A percentile compares a stretch with the other conserved stretches of the same genome.
Evolutionary conservation across 1,140 invertebrate genomes (phyloP).

Genomic region (Bombus breviceps): DNA sequence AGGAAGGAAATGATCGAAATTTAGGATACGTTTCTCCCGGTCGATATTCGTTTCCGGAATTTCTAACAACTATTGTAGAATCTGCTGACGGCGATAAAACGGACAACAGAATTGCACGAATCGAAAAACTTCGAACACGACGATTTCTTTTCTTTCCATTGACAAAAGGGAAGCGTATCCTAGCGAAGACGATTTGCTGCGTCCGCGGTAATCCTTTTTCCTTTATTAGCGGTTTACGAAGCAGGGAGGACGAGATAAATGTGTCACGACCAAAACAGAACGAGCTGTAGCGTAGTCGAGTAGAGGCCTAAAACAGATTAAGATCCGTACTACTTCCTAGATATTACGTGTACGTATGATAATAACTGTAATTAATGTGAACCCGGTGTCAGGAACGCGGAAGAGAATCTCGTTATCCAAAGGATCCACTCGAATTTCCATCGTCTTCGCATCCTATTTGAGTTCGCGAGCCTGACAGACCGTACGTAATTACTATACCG

Average conservation of each 20-base stretch:
- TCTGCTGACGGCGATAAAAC: not conserved
- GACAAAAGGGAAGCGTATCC: not conserved
- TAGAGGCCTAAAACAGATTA: slow-evolving; percentile 60
- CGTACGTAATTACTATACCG: slow-evolving; percentile 42
- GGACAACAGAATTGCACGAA: not conserved
- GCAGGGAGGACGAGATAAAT: slow-evolving; percentile 5
- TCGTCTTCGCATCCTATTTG: not conserved
- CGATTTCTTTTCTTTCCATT: not conserved
- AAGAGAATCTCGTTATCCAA: not conserved
- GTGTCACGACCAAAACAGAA: slow-evolving; percentile 63
- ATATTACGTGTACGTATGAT: slow-evolving; percentile 64
- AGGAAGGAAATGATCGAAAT: not conserved
- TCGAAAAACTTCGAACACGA: not conserved
- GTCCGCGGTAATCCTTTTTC: not conserved
- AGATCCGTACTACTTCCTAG: slow-evolving; percentile 62
- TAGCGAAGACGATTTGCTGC: no score
- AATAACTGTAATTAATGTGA: slow-evolving; percentile 59
- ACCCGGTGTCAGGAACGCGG: slow-evolving; percentile 35
- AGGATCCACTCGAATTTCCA: not conserved
- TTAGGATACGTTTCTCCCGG: not conserved
- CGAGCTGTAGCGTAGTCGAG: slow-evolving; percentile 54
- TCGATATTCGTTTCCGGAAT: not conserved
- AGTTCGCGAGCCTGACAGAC: slow-evolving; percentile 19
- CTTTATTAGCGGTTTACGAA: slow-evolving; percentile 1
- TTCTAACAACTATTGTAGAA: not conserved